Conservation (phyloP, 2,888 invertebrate genomes). For the Catocala nupta region DNA sequence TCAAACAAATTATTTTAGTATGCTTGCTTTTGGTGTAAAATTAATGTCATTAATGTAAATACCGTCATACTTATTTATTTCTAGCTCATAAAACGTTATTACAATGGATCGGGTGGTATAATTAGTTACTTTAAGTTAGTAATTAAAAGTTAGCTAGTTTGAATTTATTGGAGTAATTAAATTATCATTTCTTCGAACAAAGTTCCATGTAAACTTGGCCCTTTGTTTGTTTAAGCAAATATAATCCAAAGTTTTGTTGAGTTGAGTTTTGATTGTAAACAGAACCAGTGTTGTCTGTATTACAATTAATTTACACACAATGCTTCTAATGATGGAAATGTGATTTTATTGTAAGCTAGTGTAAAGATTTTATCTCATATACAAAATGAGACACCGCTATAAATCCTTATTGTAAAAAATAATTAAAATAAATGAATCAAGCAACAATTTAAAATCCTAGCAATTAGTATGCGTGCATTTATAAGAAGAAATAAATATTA, state of each 20-base stretch:
- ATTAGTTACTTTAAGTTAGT: conserved; percentile 29
- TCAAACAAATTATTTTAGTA: conserved; percentile 1
- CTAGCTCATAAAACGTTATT: background rate
- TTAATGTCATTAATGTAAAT: conserved; percentile 39
- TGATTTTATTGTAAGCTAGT: conserved; percentile 50
- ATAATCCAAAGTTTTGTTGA: conserved; percentile 15
- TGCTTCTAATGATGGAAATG: conserved; percentile 47
- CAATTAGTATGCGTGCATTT: too few relatives aligned
- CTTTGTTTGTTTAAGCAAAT: conserved; percentile 23
- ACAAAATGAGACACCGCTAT: too few relatives aligned
- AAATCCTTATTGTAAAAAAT: too few relatives aligned
- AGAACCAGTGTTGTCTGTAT: conserved; percentile 1
- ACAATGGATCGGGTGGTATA: conserved; percentile 17
- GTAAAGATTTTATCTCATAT: conserved; percentile 13
- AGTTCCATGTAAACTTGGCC: conserved; percentile 24
- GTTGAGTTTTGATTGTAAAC: conserved; percentile 7
- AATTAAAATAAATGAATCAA: too few relatives aligned
- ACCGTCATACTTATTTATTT: conserved; percentile 13
- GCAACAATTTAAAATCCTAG: too few relatives aligned
- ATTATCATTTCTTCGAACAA: conserved; percentile 19
- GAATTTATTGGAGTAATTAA: conserved; percentile 29
- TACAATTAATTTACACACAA: background rate
- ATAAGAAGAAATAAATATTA: too few relatives aligned
- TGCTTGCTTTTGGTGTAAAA: conserved; percentile 41
- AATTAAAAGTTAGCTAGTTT: conserved; percentile 29